Conservation (phyloP, 2,797 vertebrate genomes). For the Anolis apletophallus region DNA sequence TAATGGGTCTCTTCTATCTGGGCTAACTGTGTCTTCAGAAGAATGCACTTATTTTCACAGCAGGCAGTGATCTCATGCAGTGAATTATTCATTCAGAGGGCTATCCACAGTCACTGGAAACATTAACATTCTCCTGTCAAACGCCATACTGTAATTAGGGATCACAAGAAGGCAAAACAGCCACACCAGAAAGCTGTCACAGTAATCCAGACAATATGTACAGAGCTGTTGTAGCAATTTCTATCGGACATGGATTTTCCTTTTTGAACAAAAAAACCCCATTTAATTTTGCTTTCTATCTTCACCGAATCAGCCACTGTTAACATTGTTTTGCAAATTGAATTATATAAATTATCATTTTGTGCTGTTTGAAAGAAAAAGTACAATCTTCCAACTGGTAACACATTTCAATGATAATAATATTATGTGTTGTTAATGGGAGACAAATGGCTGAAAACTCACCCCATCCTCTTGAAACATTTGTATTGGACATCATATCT, state of each 20-base stretch:
- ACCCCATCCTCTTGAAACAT: background rate
- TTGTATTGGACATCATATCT: background rate
- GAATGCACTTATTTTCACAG: no score
- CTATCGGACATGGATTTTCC: background rate
- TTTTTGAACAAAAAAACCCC: background rate
- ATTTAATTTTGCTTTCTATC: background rate
- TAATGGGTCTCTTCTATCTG: background rate
- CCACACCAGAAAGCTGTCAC: background rate
- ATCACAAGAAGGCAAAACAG: background rate
- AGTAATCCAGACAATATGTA: background rate
- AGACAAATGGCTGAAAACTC: background rate
- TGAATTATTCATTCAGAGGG: background rate
- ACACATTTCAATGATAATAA: background rate
- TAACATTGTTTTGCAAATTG: background rate
- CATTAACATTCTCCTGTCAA: background rate
- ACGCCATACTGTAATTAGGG: no score
- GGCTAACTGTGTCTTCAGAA: no score
- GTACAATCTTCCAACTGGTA: background rate
- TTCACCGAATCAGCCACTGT: background rate
- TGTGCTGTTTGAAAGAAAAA: background rate
- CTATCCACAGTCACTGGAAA: background rate
- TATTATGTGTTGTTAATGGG: background rate
- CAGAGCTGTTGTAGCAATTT: background rate
- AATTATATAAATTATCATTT: background rate
- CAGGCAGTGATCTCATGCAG: no score